Evolutionary conservation across 2,113 vertebrate species (phyloP).

Genomic region (Rhea americana): DNA sequence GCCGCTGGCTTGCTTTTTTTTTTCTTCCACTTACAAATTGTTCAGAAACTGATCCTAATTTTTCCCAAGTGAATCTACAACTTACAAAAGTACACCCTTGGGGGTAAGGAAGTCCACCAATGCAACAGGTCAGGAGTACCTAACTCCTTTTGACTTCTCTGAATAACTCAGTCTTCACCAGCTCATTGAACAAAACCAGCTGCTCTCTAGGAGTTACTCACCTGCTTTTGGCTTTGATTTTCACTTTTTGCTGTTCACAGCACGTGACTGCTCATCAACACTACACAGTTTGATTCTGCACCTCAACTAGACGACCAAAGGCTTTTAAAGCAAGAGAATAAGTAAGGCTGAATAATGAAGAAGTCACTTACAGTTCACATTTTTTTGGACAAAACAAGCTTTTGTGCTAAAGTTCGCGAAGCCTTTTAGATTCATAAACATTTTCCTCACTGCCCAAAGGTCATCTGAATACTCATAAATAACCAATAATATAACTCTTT

Average conservation of each 20-base stretch:
- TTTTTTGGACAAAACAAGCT: constrained; percentile 49
- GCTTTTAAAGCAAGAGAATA: constrained; percentile 15
- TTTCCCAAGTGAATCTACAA: neutral
- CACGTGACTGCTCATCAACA: neutral
- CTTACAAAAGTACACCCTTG: neutral
- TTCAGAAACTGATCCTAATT: constrained; percentile 8
- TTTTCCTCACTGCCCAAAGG: constrained; percentile 51
- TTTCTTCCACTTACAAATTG: neutral
- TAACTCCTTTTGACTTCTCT: constrained; percentile 7
- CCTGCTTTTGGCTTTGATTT: neutral
- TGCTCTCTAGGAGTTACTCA: neutral
- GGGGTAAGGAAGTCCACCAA: neutral
- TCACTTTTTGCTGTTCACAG: neutral
- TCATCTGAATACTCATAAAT: constrained; percentile 57
- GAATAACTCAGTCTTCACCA: constrained; percentile 24
- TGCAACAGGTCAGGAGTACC: neutral
- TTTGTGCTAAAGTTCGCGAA: constrained; percentile 28
- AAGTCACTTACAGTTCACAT: constrained; percentile 52
- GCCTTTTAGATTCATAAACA: constrained; percentile 63
- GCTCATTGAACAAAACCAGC: constrained; percentile 1
- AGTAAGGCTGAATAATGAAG: constrained; percentile 21
- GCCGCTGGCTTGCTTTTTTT: neutral
- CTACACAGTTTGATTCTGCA: neutral
- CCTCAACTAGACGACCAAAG: neutral
- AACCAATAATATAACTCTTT: constrained; percentile 57